Evolutionary conservation across 1,140 invertebrate genomes (phyloP).

Genomic region (Hyposmocoma kahamanoa): DNA sequence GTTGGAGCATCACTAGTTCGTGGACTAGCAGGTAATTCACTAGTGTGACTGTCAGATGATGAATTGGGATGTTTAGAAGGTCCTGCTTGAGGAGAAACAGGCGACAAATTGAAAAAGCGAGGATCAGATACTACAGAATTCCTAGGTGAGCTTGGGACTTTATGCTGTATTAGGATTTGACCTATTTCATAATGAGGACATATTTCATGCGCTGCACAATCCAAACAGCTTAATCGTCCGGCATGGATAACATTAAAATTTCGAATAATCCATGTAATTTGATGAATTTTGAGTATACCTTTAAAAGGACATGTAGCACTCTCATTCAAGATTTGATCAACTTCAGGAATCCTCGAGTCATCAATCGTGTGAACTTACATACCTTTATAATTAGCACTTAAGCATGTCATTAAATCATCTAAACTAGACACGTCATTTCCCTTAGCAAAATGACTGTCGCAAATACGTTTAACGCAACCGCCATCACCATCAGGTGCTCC

Average conservation of each 20-base stretch:
- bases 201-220: slow-evolving; percentile 1
- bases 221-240: slow-evolving; percentile 9
- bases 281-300: slow-evolving; percentile 11
- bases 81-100: too few relatives aligned
- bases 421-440: slow-evolving; percentile 11
- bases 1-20: too few relatives aligned
- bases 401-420: slow-evolving; percentile 5
- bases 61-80: too few relatives aligned
- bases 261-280: slow-evolving; percentile 1
- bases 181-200: slow-evolving; percentile 17
- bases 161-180: slow-evolving; percentile 8
- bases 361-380: slow-evolving; percentile 5
- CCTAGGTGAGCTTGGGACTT: not conserved
- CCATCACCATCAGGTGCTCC: slow-evolving; percentile 19
- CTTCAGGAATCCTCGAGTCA: slow-evolving; percentile 4
- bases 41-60: too few relatives aligned
- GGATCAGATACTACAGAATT: too few relatives aligned
- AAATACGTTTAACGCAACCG: slow-evolving; percentile 9
- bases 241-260: slow-evolving; percentile 3
- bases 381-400: slow-evolving; percentile 1
- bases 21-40: too few relatives aligned
- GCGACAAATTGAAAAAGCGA: too few relatives aligned
- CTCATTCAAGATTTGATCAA: not conserved
- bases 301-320: slow-evolving; percentile 9
- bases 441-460: slow-evolving; percentile 9